phyloP scores from a whole-genome alignment of 2,888 invertebrate species.

The Drosophila dives region DNA sequence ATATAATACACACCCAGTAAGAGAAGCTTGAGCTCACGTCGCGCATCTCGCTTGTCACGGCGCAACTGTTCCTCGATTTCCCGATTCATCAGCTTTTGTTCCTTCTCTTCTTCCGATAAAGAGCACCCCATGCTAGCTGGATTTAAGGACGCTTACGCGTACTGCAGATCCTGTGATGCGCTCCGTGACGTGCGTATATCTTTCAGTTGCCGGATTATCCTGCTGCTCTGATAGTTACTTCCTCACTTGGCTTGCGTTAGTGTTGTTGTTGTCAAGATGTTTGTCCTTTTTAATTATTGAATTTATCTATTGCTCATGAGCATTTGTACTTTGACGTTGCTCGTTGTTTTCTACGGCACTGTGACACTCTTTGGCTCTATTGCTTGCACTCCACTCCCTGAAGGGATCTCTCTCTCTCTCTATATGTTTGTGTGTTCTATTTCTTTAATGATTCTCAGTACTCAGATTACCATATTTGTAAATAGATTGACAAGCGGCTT shows the following conservation, averaged over 20 bases:
- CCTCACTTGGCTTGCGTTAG: slow-evolving; percentile 9
- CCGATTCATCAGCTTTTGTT: slow-evolving; percentile 99
- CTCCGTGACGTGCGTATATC: slow-evolving; percentile 65
- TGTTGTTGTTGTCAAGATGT: slow-evolving; percentile 31
- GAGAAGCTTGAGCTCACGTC: slow-evolving; percentile 97
- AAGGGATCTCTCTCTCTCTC: slow-evolving; percentile 23
- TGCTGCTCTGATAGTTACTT: slow-evolving; percentile 7
- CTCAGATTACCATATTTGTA: slow-evolving; percentile 38
- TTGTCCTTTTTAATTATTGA: slow-evolving; percentile 39
- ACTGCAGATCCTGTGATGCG: slow-evolving; percentile 60
- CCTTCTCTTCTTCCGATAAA: slow-evolving; percentile 99
- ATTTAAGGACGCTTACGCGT: slow-evolving; percentile 82
- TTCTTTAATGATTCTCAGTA: slow-evolving; percentile 19
- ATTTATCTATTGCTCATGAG: slow-evolving; percentile 55
- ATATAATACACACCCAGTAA: slow-evolving; percentile 93
- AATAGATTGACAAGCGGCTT: background rate
- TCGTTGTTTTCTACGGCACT: slow-evolving; percentile 50
- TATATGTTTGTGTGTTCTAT: slow-evolving; percentile 13
- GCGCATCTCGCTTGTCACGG: slow-evolving; percentile 99
- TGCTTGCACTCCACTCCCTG: slow-evolving; percentile 50
- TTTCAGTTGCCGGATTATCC: slow-evolving; percentile 24
- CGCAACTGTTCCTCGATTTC: slow-evolving; percentile 99
- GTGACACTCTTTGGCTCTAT: slow-evolving; percentile 74
- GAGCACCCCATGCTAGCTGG: slow-evolving; percentile 97
- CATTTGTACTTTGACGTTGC: slow-evolving; percentile 79